These are phyloP conservation scores for Strigamia maritima DNA, from an alignment of 2,888 invertebrate species.

Conservation along the genomic window DNA sequence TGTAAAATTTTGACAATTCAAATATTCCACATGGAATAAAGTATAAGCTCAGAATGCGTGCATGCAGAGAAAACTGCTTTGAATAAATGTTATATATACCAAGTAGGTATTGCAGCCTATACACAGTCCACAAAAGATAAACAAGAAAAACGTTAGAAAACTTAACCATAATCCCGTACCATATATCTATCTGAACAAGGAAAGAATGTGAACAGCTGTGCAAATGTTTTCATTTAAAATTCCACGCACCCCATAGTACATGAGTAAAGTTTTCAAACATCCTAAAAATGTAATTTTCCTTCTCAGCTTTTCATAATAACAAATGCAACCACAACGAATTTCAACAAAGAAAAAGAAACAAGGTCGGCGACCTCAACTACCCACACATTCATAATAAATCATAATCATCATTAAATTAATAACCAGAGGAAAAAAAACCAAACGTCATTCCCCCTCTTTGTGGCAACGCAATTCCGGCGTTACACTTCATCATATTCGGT, in stretches of 20 bases:
- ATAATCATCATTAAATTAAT: neutral
- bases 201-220: conserved; percentile 29
- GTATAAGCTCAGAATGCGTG: neutral
- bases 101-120: conserved; percentile 25
- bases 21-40: conserved; percentile 14
- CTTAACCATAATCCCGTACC: conserved; percentile 21
- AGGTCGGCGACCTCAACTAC: conserved; percentile 2
- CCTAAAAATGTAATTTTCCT: conserved; percentile 26
- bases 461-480: neutral
- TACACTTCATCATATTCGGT: neutral
- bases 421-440: neutral
- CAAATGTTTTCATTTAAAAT: conserved; percentile 34
- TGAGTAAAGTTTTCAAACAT: conserved; percentile 28
- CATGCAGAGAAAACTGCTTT: conserved; percentile 22
- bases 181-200: neutral
- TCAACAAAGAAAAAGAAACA: neutral
- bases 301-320: conserved; percentile 19
- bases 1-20: conserved; percentile 26
- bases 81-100: conserved; percentile 30
- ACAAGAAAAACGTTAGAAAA: conserved; percentile 32
- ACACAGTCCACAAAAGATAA: conserved; percentile 31
- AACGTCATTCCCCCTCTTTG: neutral
- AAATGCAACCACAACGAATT: conserved; percentile 28
- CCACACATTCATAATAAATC: neutral
- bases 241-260: conserved; percentile 19